phyloP scores from a whole-genome alignment of 2,113 vertebrate species.

The Oreochromis aureus region DNA sequence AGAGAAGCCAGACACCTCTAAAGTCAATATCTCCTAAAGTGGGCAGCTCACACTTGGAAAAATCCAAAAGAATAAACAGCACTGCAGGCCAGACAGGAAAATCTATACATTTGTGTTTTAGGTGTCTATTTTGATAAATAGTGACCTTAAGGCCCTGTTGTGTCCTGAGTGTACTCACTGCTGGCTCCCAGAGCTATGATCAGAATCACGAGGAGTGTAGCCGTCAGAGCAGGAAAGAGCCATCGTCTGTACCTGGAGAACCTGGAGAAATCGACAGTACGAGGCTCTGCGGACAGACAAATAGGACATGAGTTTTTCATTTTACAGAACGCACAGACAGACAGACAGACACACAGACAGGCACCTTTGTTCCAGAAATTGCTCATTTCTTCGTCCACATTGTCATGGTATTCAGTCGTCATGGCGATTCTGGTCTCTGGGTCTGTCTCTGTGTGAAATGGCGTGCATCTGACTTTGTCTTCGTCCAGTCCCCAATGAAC shows the following conservation, averaged over 20 bases:
- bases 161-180: constrained; percentile 3
- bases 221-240: constrained; percentile 23
- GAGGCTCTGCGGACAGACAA: not conserved
- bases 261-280: not conserved
- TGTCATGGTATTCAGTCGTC: constrained; percentile 47
- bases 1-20: not conserved
- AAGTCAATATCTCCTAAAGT: not conserved
- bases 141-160: not conserved
- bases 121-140: not conserved
- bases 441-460: not conserved
- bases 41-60: not conserved
- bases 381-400: constrained; percentile 6
- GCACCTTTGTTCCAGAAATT: constrained; percentile 52
- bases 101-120: accelerated
- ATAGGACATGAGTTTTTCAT: not conserved
- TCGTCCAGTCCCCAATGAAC: not conserved
- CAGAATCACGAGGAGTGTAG: constrained; percentile 34
- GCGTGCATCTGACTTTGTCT: not conserved
- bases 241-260: constrained; percentile 28
- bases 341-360: no score
- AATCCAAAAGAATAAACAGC: not conserved
- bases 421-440: not conserved
- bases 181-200: constrained; percentile 58
- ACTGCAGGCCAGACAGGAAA: not conserved
- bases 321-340: accelerated